Base-by-base conservation (phyloP, 2,113 vertebrate species). In the Corythoichthys haematopterus region DNA sequence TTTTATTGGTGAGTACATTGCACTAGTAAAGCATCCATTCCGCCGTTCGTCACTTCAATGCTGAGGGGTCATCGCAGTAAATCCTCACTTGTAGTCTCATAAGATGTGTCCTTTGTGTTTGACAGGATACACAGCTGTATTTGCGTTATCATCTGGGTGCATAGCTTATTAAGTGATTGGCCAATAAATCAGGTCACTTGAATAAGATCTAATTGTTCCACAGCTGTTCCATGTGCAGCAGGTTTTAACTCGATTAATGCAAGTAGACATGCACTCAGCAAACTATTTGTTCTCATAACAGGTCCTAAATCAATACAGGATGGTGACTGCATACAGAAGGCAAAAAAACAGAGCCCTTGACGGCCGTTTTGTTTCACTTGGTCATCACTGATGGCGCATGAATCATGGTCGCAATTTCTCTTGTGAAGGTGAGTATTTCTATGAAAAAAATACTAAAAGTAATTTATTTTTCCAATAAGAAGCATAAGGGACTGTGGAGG, bases 21-120 rank as follows among this genome's bases (percentile, higher is more conserved):
- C 66, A 61, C 37, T 36, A 1, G n/a, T 48, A 65, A 59, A 68
- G 67, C 38, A 67, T 48, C 40, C 4, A 7, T 57, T 50, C 56
- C 71, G 59, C 64, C 64, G 46, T 72, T 76, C 64, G 83, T 80
- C 53, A 71, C 66, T 73, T 64, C 12, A 62, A 70, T 56, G 66
- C 58, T 66, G 63, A 78, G 55, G 55, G 62, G 53, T 51, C 13
- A 28, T 28, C 20, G 20, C 20, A 28, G 20, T 28, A 71, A 75
- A 71, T 66, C 65, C 28, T 28, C 20, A 28, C 20, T 28, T 28
- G 20, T 28, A 28, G 20, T 64, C 71, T 40, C 9, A 0, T 51
- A 64, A 72, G 69, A 77, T 38, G 75, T 60, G 66, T 80, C 48
- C 46, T 47, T 61, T 35, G 45, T 47, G 46, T 71, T 71, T 68